Percentiles rank a stretch among this genome's conserved stretches.
Conservation (phyloP, 2,888 invertebrate genomes). For the Epinotia demarniana region DNA sequence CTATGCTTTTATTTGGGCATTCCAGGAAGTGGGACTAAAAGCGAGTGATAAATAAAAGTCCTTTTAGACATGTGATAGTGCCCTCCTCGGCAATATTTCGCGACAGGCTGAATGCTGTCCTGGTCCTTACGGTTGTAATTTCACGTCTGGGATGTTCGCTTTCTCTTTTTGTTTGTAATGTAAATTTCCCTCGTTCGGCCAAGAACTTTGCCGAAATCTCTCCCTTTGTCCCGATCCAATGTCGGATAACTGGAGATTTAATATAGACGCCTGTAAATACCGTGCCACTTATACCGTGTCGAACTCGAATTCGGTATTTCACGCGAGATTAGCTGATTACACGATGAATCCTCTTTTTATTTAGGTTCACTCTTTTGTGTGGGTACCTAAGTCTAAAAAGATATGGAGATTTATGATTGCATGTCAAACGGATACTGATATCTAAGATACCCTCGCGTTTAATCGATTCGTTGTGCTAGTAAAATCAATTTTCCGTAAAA, state of each 20-base stretch:
- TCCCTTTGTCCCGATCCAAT: constrained; percentile 68
- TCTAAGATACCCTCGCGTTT: not conserved
- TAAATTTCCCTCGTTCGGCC: constrained; percentile 69
- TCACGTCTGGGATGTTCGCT: constrained; percentile 65
- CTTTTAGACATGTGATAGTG: constrained; percentile 45
- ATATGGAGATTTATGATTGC: constrained; percentile 15
- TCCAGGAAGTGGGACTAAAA: constrained; percentile 54
- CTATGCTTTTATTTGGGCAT: constrained; percentile 53
- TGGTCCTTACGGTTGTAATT: constrained; percentile 66
- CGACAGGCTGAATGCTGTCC: constrained; percentile 55
- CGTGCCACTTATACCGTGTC: constrained; percentile 59
- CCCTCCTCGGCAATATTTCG: constrained; percentile 57
- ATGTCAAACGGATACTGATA: not conserved
- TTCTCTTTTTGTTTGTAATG: constrained; percentile 72
- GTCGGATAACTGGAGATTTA: constrained; percentile 70
- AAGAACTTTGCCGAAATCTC: constrained; percentile 63
- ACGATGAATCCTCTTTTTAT: constrained; percentile 51
- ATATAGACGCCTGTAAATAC: constrained; percentile 63
- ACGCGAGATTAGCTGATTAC: constrained; percentile 63
- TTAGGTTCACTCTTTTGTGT: constrained; percentile 41
- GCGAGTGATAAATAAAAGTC: constrained; percentile 63
- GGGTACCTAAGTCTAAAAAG: constrained; percentile 8
- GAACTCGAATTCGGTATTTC: constrained; percentile 60
- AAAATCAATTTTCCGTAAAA: not conserved
- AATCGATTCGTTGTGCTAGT: constrained; percentile 22